A percentile compares a stretch with the other conserved stretches of the same genome.
Evolutionary conservation across 2,888 invertebrate genomes (phyloP).

Genomic region (Pimpla rufipes): DNA sequence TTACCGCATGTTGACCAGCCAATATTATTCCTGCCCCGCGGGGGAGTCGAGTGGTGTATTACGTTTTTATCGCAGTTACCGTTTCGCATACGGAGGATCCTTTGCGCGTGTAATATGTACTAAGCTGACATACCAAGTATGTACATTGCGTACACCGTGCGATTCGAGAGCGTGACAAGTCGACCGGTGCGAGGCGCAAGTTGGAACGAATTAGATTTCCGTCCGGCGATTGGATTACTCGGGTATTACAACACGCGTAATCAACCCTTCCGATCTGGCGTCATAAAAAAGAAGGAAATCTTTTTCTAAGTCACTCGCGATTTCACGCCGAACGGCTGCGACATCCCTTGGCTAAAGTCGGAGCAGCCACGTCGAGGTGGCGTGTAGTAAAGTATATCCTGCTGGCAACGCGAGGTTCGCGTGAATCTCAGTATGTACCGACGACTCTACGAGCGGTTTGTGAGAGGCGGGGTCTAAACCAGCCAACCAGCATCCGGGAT

Average conservation of each 20-base stretch:
- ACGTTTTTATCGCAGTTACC: not conserved
- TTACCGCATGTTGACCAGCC: no score
- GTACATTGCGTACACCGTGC: not conserved
- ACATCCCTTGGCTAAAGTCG: not conserved
- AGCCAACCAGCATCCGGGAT: constrained; percentile 81
- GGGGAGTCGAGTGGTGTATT: no score
- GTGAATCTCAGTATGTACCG: constrained; percentile 52
- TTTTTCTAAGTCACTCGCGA: not conserved
- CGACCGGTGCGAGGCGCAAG: not conserved
- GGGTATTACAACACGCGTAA: not conserved
- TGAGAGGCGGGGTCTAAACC: constrained; percentile 79
- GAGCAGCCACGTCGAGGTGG: not conserved
- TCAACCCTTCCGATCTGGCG: not conserved
- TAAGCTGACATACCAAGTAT: constrained; percentile 25
- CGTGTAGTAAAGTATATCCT: constrained; percentile 30
- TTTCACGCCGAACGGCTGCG: not conserved
- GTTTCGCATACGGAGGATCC: not conserved
- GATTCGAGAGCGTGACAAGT: constrained; percentile 24
- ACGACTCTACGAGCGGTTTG: constrained; percentile 63
- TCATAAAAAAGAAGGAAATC: not conserved
- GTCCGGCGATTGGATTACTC: constrained; percentile 21
- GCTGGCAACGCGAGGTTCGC: constrained; percentile 22
- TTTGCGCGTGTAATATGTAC: constrained; percentile 16
- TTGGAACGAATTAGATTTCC: constrained; percentile 26
- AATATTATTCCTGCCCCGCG: no score